Evolutionary conservation across 1,140 invertebrate genomes (phyloP).

Genomic region (Batillaria attramentaria): DNA sequence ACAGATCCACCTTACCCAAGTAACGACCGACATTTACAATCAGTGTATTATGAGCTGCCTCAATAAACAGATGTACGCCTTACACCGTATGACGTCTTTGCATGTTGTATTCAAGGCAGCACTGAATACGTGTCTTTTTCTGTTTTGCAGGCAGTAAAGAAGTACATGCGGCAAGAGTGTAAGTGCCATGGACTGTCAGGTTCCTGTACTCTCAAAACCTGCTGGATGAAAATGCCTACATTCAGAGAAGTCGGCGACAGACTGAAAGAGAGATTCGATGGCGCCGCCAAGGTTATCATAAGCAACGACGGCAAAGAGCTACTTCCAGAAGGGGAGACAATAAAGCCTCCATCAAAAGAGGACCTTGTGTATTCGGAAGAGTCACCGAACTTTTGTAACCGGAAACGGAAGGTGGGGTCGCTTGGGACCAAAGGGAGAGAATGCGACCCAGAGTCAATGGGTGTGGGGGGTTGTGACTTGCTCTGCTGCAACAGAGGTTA

Average conservation of each 20-base stretch:
- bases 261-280: conserved; percentile 85
- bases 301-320: conserved; percentile 62
- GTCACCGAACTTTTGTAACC: conserved; percentile 92
- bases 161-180: conserved; percentile 75
- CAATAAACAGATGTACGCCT: too few species aligned
- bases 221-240: conserved; percentile 90
- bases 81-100: too few species aligned
- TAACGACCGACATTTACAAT: too few species aligned
- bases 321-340: conserved; percentile 66
- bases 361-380: conserved; percentile 90
- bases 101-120: too few species aligned
- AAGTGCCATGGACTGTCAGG: conserved; percentile 98
- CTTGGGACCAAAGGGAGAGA: conserved; percentile 61
- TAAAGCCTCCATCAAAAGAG: conserved; percentile 85
- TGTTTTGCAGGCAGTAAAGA: conserved; percentile 58
- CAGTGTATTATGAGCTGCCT: too few species aligned
- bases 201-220: conserved; percentile 94
- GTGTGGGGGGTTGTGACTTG: conserved; percentile 71
- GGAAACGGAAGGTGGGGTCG: conserved; percentile 56
- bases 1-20: too few species aligned
- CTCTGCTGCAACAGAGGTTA: conserved; percentile 72
- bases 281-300: conserved; percentile 81
- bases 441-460: conserved; percentile 71
- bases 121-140: too few species aligned
- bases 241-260: conserved; percentile 87